Evolutionary conservation across 23 tunicate species (phyloP).

Genomic region (Styela clava): DNA sequence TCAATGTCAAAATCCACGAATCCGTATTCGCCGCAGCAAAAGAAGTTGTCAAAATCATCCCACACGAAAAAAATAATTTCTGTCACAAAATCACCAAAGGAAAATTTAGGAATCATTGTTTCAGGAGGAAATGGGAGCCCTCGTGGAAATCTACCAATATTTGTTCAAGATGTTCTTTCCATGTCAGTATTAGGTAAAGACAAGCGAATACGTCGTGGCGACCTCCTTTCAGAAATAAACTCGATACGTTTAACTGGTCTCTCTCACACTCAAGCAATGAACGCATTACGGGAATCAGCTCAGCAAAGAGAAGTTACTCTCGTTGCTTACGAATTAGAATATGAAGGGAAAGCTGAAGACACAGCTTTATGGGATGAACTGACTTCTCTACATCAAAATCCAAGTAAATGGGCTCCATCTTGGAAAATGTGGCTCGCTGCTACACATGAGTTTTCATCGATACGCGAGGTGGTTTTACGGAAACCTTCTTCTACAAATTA

Average conservation of each 20-base stretch:
- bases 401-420: slow-evolving; percentile 82
- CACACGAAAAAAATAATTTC: slow-evolving; percentile 44
- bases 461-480: slow-evolving; percentile 37
- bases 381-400: slow-evolving; percentile 66
- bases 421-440: slow-evolving; percentile 96
- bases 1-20: background rate
- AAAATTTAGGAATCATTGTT: slow-evolving; percentile 78
- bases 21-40: background rate
- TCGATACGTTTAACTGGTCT: slow-evolving; percentile 48
- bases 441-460: slow-evolving; percentile 40
- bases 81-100: slow-evolving; percentile 50
- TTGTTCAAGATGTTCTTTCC: slow-evolving; percentile 80
- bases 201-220: slow-evolving; percentile 77
- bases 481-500: slow-evolving; percentile 23
- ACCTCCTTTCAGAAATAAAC: slow-evolving; percentile 62
- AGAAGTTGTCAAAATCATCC: background rate
- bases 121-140: slow-evolving; percentile 69
- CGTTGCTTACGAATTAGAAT: slow-evolving; percentile 48
- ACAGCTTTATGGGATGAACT: slow-evolving; percentile 82
- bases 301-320: slow-evolving; percentile 55
- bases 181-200: slow-evolving; percentile 61
- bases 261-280: slow-evolving; percentile 61
- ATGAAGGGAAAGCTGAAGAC: slow-evolving; percentile 66
- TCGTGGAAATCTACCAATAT: slow-evolving; percentile 73
- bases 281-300: slow-evolving; percentile 61